Evolutionary conservation across 1,140 invertebrate species (phyloP), one percentile per base, ranked within the genome.

Genomic region (Homarus americanus): DNA sequence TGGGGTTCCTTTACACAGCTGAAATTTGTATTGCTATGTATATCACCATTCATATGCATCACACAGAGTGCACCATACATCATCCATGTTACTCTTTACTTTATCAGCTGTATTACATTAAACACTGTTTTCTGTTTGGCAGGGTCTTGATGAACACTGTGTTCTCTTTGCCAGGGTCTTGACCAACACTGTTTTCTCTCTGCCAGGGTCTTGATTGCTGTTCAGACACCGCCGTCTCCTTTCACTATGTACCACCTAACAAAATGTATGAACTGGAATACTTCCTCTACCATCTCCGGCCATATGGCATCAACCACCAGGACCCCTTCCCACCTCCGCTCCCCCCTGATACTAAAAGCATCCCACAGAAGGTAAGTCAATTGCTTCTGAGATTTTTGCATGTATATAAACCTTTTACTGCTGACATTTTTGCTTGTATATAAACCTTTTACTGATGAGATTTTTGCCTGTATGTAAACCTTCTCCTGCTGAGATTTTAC

Each of bases 221-320:
- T 94, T 99, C 98, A 24, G 98, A 99, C 94, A 98, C 97, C 93
- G 98, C 98, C 0, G 96, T 99, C 63, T 98, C 98, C 0, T 99
- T 99, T 95, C 98, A 99, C 94, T 99, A 99, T 93, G 97, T 99
- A 3, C 96, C 96, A n/a, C 98, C 98, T 0, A 97, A 98, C 93
- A 96, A 97, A 95, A 99, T 99, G 98, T 99, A 99, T 94, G 97
- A 99, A 3, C 94, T 99, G 41, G 98, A 99, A 93, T 99, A 99
- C 94, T 95, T 99, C 44, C 97, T 99, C 93, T 99, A 99, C 94
- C 98, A 99, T 94, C 94, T 99, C 75, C 95, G 97, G 85, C 98
- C 98, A 0, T 99, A 97, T 93, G 98, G 98, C 66, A 93, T 94
- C 53, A 53, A 73, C 41, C 83, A 85, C 44, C 40, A 38, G 41